phyloP scores from a whole-genome alignment of 2,113 vertebrate genomes.

The Tautogolabrus adspersus region DNA sequence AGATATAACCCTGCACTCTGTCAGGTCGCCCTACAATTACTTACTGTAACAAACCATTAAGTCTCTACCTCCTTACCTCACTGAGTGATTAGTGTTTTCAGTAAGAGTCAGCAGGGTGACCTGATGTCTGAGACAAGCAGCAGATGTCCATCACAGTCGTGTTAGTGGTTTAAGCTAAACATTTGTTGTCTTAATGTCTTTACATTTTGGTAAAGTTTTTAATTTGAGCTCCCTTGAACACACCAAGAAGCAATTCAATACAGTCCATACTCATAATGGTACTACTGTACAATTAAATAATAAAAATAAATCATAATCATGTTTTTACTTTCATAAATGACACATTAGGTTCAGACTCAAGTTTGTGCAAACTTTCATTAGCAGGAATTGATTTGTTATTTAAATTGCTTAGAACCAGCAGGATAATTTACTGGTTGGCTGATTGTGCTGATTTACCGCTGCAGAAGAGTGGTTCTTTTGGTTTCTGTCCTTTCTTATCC shows the following conservation, averaged over 20 bases:
- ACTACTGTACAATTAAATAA: neutral
- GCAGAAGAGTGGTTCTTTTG: neutral
- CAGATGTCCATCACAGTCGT: neutral
- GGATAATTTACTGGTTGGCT: neutral
- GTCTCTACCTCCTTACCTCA: conserved; percentile 15
- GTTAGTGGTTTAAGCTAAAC: too few relatives aligned
- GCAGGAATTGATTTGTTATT: neutral
- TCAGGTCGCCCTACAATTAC: conserved; percentile 34
- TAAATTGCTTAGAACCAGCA: neutral
- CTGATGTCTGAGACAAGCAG: conserved; percentile 1
- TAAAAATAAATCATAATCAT: neutral
- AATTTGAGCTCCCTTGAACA: neutral
- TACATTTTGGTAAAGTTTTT: neutral
- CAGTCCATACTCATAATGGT: neutral
- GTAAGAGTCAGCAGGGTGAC: conserved; percentile 2
- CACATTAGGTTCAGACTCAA: neutral
- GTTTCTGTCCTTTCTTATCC: neutral
- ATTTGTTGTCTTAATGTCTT: too few relatives aligned
- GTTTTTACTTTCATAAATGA: neutral
- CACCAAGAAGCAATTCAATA: neutral
- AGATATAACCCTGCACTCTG: conserved; percentile 38
- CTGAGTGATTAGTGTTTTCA: neutral
- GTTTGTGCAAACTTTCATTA: neutral
- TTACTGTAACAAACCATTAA: conserved; percentile 31
- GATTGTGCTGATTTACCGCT: neutral